Evolutionary conservation across 1,140 invertebrate genomes (phyloP).

Genomic region (Coelopa frigida): DNA sequence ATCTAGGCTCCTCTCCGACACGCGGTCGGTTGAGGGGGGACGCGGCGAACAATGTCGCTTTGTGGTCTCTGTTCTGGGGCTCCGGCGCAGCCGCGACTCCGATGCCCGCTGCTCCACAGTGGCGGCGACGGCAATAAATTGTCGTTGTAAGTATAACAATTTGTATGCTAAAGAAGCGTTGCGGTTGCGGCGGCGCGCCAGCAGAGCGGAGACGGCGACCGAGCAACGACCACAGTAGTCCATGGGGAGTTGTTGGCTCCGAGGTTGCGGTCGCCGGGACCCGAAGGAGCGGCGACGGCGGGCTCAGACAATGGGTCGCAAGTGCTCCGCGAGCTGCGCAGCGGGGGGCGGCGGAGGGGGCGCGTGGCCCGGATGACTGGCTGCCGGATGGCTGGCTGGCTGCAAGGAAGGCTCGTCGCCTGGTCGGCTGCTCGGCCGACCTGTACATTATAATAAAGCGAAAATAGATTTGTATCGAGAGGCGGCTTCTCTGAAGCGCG

Average conservation of each 20-base stretch:
- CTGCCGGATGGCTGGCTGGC: neutral
- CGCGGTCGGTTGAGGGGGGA: no score
- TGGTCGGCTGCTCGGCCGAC: neutral
- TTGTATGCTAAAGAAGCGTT: conserved; percentile 27
- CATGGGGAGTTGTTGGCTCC: conserved; percentile 6
- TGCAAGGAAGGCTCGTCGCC: neutral
- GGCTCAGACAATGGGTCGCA: conserved; percentile 2
- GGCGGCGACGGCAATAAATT: conserved; percentile 43
- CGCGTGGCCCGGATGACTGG: neutral
- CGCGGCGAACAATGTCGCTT: no score
- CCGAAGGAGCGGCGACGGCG: conserved; percentile 14
- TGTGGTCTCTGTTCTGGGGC: neutral
- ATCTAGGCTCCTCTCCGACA: no score
- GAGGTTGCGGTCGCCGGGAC: conserved; percentile 7
- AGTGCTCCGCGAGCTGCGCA: neutral
- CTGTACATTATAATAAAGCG: neutral
- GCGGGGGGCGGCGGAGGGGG: neutral
- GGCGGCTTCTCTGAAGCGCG: conserved; percentile 42
- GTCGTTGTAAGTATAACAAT: conserved; percentile 43
- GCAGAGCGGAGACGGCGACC: neutral
- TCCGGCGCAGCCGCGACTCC: neutral
- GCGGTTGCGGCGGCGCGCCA: conserved; percentile 1
- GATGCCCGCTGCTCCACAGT: neutral
- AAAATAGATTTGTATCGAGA: conserved; percentile 44
- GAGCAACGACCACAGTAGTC: conserved; percentile 1